phyloP scores from a whole-genome alignment of 2,888 invertebrate species.

The Opisthograptis luteolata region DNA sequence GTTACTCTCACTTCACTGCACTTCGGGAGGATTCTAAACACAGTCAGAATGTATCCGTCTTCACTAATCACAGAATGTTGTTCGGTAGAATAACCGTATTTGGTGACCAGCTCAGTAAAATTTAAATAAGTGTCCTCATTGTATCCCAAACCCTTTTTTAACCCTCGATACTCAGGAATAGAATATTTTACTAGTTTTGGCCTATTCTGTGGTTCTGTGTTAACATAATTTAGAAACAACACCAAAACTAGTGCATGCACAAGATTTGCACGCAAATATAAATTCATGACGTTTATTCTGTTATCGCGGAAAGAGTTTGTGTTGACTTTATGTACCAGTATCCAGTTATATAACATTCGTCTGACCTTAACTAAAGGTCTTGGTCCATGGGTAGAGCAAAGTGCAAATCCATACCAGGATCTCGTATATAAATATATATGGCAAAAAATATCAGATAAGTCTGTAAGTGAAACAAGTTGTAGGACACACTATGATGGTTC shows the following conservation, averaged over 20 bases:
- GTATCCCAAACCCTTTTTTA: constrained; percentile 62
- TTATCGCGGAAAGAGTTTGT: constrained; percentile 54
- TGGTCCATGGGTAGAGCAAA: constrained; percentile 39
- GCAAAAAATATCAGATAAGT: constrained; percentile 8
- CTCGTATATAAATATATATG: constrained; percentile 18
- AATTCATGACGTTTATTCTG: constrained; percentile 50
- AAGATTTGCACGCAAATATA: constrained; percentile 29
- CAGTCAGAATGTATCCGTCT: constrained; percentile 63
- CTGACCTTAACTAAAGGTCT: constrained; percentile 71
- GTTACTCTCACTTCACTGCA: constrained; percentile 39
- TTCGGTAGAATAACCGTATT: constrained; percentile 58
- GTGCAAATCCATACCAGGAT: constrained; percentile 27
- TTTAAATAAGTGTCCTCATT: constrained; percentile 68
- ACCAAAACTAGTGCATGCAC: constrained; percentile 39
- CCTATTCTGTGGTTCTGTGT: constrained; percentile 22
- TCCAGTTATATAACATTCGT: constrained; percentile 69
- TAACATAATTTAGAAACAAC: constrained; percentile 36
- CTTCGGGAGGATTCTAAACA: constrained; percentile 59
- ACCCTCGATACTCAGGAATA: constrained; percentile 54
- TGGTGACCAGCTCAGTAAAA: constrained; percentile 61
- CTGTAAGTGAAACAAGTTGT: constrained; percentile 3
- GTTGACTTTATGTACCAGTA: constrained; percentile 58
- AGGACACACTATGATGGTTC: no score
- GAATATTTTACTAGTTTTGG: constrained; percentile 52
- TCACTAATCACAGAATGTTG: constrained; percentile 58